A percentile compares a stretch with the other conserved stretches of the same genome.
Conservation (phyloP, 2,113 vertebrate genomes). For the Fulica atra region DNA sequence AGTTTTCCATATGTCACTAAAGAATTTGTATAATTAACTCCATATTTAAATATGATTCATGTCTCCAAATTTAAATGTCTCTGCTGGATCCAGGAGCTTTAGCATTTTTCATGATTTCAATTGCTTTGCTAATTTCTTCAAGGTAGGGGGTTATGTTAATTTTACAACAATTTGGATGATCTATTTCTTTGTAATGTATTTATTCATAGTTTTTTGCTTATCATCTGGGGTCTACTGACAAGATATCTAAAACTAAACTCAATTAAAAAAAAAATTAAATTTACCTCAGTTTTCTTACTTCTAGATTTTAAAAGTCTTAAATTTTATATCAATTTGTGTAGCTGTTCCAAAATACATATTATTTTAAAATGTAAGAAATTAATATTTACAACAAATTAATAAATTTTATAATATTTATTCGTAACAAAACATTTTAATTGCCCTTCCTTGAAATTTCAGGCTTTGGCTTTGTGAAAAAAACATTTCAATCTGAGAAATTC, state of each 20-base stretch:
- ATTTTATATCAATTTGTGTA: neutral
- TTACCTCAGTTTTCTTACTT: neutral
- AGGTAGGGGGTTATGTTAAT: neutral
- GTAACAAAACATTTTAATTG: neutral
- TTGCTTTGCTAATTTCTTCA: slow-evolving; percentile 39
- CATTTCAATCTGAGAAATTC: neutral
- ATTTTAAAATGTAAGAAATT: neutral
- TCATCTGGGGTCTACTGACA: neutral
- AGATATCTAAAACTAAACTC: neutral
- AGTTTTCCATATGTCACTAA: slow-evolving; percentile 41
- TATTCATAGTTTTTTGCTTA: neutral
- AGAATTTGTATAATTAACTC: slow-evolving; percentile 56
- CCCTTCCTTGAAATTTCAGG: neutral
- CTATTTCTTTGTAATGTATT: neutral
- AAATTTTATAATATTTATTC: neutral
- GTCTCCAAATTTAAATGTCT: slow-evolving; percentile 37
- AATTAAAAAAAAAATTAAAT: neutral
- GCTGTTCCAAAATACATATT: neutral
- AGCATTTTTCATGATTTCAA: slow-evolving; percentile 15
- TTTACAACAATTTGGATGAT: neutral
- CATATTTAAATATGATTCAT: slow-evolving; percentile 57
- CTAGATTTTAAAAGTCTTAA: neutral
- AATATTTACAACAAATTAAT: neutral
- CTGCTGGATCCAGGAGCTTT: slow-evolving; percentile 25
- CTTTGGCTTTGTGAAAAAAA: neutral